phyloP scores from a whole-genome alignment of 2,888 invertebrate genomes.

The Lamellibrachia satsuma region DNA sequence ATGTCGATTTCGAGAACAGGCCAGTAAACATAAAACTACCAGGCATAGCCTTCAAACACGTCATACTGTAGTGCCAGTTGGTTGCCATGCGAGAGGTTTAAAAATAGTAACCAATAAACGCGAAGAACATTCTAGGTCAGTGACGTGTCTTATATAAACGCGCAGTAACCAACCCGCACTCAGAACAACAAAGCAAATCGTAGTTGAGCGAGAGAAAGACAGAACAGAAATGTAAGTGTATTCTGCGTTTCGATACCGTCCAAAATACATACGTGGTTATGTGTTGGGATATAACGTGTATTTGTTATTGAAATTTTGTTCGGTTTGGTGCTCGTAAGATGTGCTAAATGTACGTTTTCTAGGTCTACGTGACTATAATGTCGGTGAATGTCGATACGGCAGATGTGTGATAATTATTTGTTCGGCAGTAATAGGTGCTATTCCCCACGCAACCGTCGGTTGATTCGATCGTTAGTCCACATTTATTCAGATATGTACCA shows the following conservation, averaged over 20 bases:
- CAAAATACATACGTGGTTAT: no score
- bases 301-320: background rate
- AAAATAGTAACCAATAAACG: background rate
- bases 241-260: background rate
- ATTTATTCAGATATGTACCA: background rate
- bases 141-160: background rate
- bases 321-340: background rate
- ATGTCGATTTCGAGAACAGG: background rate
- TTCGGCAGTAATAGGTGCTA: background rate
- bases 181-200: slow-evolving; percentile 7
- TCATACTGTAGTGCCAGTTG: background rate
- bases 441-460: background rate
- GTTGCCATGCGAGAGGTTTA: background rate
- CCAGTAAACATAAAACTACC: background rate
- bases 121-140: background rate
- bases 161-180: slow-evolving; percentile 13
- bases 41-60: background rate
- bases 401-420: background rate
- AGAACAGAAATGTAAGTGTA: background rate
- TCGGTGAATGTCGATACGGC: background rate
- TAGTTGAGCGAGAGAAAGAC: background rate
- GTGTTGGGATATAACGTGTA: background rate
- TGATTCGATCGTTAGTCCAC: background rate
- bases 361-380: background rate
- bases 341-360: background rate